phyloP scores from a whole-genome alignment of 2,113 vertebrate species.

The Grammatotria lemairii region DNA sequence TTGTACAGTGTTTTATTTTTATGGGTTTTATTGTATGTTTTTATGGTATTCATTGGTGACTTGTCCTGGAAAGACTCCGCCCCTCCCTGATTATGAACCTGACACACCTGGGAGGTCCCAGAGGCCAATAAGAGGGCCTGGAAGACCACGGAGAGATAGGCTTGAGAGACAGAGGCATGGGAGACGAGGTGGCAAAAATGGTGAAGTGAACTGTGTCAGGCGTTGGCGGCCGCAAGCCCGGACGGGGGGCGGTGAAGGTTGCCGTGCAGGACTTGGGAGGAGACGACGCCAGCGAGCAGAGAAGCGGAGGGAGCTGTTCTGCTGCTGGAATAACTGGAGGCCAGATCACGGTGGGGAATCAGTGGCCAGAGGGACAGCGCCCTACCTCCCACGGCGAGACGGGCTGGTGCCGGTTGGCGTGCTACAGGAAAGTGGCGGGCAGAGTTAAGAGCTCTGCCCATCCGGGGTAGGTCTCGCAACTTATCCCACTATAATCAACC shows the following conservation, averaged over 20 bases:
- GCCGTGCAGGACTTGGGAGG: rapidly evolving
- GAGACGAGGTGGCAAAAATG: rapidly evolving
- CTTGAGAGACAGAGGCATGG: not conserved
- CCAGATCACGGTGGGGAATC: not conserved
- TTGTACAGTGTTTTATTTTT: not conserved
- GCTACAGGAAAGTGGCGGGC: not conserved
- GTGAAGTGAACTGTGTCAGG: rapidly evolving
- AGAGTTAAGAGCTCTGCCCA: not conserved
- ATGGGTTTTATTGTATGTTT: rapidly evolving
- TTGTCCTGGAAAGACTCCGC: not conserved
- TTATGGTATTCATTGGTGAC: not conserved
- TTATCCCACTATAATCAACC: not conserved
- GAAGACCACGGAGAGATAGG: rapidly evolving
- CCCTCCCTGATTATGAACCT: not conserved
- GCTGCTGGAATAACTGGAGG: not conserved
- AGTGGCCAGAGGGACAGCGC: not conserved
- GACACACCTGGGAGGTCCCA: not conserved
- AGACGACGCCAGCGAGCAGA: rapidly evolving
- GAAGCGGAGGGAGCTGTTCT: not conserved
- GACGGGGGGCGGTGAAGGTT: rapidly evolving
- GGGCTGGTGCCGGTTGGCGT: not conserved
- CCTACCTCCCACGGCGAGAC: not conserved
- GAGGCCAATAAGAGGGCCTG: not conserved
- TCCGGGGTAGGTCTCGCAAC: not conserved
- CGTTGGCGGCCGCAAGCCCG: rapidly evolving